phyloP scores from a whole-genome alignment of 2,888 invertebrate genomes.

The Cenopis cana region DNA sequence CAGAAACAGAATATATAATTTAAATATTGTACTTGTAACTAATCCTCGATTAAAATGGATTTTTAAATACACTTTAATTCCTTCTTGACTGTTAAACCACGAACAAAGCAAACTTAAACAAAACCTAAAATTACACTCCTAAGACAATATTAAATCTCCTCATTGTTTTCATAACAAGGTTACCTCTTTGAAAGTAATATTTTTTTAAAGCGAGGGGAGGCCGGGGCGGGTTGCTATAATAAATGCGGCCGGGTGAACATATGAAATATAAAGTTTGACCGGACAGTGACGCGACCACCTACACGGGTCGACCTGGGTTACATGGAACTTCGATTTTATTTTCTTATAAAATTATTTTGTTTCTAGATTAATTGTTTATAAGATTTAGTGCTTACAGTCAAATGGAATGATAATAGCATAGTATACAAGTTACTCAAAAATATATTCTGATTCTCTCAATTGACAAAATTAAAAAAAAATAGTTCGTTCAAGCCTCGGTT shows the following conservation, averaged over 20 bases:
- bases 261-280: constrained; percentile 83
- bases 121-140: constrained; percentile 26
- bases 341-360: neutral
- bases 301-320: constrained; percentile 57
- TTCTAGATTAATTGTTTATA: neutral
- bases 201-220: constrained; percentile 53
- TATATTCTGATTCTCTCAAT: too few species aligned
- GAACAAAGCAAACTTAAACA: neutral
- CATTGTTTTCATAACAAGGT: constrained; percentile 41
- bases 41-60: too few species aligned
- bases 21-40: too few species aligned
- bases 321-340: constrained; percentile 52
- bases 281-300: constrained; percentile 72
- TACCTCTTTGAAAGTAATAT: constrained; percentile 45
- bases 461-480: too few species aligned
- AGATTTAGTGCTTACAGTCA: neutral
- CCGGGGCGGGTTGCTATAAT: constrained; percentile 65
- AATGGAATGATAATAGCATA: too few species aligned
- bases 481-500: too few species aligned
- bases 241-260: constrained; percentile 71
- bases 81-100: neutral
- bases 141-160: constrained; percentile 41
- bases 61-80: neutral
- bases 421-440: too few species aligned
- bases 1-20: too few species aligned